These are phyloP conservation scores for Aurelia sp. DNA, from an alignment of 30 jellyfish, hydroid and myxozoan genomes.

Conservation along the genomic window DNA sequence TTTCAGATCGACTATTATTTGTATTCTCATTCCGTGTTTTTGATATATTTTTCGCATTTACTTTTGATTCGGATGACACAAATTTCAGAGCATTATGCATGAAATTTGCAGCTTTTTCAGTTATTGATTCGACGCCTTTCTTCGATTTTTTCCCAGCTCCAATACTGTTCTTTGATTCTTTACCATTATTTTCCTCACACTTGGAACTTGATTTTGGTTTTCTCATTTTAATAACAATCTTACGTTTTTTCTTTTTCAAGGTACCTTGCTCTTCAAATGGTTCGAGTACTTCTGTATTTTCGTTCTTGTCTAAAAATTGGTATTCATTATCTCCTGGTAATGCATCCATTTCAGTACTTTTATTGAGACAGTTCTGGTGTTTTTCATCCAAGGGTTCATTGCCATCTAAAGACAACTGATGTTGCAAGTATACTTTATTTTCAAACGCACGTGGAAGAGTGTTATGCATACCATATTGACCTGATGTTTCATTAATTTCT, in stretches of 20 bases:
- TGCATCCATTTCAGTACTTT: too few relatives aligned
- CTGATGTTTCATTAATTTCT: not conserved
- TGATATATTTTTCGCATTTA: not conserved
- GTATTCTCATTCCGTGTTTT: not conserved
- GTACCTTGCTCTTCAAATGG: not conserved
- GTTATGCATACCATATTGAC: too few relatives aligned
- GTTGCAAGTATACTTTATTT: too few relatives aligned
- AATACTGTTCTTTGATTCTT: not conserved
- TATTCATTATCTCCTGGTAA: too few relatives aligned
- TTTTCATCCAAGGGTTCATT: too few relatives aligned
- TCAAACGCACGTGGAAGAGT: too few relatives aligned
- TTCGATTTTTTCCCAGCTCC: constrained; percentile 31
- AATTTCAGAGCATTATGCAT: constrained; percentile 58
- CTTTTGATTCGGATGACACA: constrained; percentile 46
- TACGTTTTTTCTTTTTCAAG: not conserved
- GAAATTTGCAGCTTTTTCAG: constrained; percentile 64
- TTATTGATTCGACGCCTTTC: constrained; percentile 16
- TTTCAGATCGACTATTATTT: constrained; percentile 10
- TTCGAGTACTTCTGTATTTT: not conserved
- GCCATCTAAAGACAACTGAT: too few relatives aligned
- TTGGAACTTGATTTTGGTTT: constrained; percentile 3
- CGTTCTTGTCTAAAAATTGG: not conserved
- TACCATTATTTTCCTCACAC: not conserved
- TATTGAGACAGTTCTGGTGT: too few relatives aligned
- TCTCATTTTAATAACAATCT: not conserved